A percentile compares a stretch with the other conserved stretches of the same genome.
Conservation (phyloP, 1,140 invertebrate genomes). For the Neocloeon triangulifer region DNA sequence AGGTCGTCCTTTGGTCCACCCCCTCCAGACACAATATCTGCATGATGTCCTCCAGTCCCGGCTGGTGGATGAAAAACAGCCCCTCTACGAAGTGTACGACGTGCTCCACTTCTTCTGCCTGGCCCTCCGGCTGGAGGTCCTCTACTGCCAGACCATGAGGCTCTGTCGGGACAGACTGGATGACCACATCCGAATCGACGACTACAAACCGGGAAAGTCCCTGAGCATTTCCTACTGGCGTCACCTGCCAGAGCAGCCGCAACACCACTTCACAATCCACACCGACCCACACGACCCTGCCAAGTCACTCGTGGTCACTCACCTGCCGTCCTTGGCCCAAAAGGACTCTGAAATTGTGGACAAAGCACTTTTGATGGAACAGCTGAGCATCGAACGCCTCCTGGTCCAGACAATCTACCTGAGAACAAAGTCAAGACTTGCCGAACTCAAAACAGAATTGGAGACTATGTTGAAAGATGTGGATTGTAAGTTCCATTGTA, state of each 20-base stretch:
- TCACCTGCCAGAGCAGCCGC: background rate
- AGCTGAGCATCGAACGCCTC: slow-evolving; percentile 80
- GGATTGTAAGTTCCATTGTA: slow-evolving; percentile 41
- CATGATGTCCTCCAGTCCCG: slow-evolving; percentile 77
- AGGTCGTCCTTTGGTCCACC: slow-evolving; percentile 84
- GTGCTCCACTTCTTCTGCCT: slow-evolving; percentile 87
- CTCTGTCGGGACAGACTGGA: slow-evolving; percentile 71
- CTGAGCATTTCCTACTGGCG: slow-evolving; percentile 82
- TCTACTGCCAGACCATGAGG: slow-evolving; percentile 82
- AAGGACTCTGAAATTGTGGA: slow-evolving; percentile 52
- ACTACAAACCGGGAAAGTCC: slow-evolving; percentile 71
- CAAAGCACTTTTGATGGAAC: slow-evolving; percentile 58
- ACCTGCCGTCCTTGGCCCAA: slow-evolving; percentile 53
- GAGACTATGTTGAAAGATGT: slow-evolving; percentile 45
- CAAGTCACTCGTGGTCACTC: slow-evolving; percentile 60
- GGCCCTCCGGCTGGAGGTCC: slow-evolving; percentile 78
- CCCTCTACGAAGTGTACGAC: slow-evolving; percentile 47
- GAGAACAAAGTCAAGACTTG: slow-evolving; percentile 55
- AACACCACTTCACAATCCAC: slow-evolving; percentile 66
- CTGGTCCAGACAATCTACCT: slow-evolving; percentile 96
- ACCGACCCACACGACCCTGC: slow-evolving; percentile 64
- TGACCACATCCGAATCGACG: slow-evolving; percentile 77
- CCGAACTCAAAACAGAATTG: slow-evolving; percentile 61
- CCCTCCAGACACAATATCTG: slow-evolving; percentile 75
- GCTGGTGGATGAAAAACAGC: slow-evolving; percentile 55